These are phyloP conservation scores for Ormyrus nitidulus DNA, from an alignment of 2,888 invertebrate genomes.

Conservation along the genomic window DNA sequence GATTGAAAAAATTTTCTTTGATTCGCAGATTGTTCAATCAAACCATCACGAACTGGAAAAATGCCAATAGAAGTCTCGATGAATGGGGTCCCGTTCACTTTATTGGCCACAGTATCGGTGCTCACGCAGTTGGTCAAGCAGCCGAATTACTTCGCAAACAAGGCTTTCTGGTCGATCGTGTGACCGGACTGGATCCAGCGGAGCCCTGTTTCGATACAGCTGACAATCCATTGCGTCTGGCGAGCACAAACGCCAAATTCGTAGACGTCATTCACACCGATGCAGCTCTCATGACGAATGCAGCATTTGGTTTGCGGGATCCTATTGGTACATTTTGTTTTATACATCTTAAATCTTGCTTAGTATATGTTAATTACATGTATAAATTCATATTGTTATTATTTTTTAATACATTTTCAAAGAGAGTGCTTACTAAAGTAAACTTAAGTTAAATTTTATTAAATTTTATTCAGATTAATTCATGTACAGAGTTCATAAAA, in stretches of 20 bases:
- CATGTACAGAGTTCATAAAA: too few species aligned
- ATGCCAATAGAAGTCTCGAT: too few species aligned
- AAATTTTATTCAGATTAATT: constrained; percentile 64
- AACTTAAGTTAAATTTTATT: too few species aligned
- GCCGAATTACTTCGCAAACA: neutral
- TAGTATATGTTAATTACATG: too few species aligned
- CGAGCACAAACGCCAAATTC: constrained; percentile 77
- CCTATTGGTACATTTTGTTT: constrained; percentile 75
- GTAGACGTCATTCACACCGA: constrained; percentile 83
- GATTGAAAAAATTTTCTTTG: neutral
- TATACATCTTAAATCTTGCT: too few species aligned
- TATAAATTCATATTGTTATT: too few species aligned
- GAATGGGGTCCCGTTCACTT: constrained; percentile 10
- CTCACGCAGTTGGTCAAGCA: constrained; percentile 39
- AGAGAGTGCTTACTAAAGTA: too few species aligned
- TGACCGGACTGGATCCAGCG: constrained; percentile 44
- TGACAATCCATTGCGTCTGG: constrained; percentile 75
- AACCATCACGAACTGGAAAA: neutral
- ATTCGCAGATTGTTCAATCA: neutral
- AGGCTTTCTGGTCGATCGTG: constrained; percentile 7
- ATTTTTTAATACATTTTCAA: too few species aligned
- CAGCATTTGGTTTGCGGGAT: constrained; percentile 80
- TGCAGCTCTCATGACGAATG: constrained; percentile 76
- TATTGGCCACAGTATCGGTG: constrained; percentile 30
- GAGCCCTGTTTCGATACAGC: constrained; percentile 34